Conservation (phyloP, 2,113 vertebrate genomes). For the Notiomystis cincta region DNA sequence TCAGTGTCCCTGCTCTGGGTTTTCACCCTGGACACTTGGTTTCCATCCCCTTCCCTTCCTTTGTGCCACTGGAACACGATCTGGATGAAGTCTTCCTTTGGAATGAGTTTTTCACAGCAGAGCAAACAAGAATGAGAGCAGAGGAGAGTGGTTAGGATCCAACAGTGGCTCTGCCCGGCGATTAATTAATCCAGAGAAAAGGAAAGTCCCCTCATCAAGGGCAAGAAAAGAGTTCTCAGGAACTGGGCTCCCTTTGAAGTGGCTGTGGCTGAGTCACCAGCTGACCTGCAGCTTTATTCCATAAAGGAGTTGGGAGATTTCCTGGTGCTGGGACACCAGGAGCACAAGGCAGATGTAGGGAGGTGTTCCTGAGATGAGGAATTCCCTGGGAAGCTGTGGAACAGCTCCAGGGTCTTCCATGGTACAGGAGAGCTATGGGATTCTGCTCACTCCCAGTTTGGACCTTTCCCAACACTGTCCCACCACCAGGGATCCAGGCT, state of each 20-base stretch:
- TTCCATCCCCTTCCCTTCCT: neutral
- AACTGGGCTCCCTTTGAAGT: conserved; percentile 7
- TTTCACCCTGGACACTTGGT: neutral
- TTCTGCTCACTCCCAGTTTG: neutral
- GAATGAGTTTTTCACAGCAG: neutral
- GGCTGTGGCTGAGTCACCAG: neutral
- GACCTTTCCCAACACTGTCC: neutral
- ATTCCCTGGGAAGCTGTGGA: neutral
- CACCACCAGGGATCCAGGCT: neutral
- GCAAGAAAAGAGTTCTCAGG: neutral
- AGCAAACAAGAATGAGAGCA: neutral
- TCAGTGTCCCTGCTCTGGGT: neutral
- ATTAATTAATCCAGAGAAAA: conserved; percentile 28
- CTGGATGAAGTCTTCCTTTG: neutral
- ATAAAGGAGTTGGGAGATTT: neutral
- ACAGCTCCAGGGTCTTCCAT: rapidly evolving
- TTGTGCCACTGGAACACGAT: neutral
- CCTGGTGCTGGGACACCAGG: neutral
- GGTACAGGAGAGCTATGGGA: neutral
- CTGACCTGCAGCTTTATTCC: neutral
- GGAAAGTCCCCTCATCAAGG: conserved; percentile 9
- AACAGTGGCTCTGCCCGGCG: neutral
- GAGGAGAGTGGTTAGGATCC: neutral
- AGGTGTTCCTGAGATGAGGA: neutral
- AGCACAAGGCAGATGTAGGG: neutral